Conservation (phyloP, 2,797 vertebrate species). For the Micrastur ruficollis region DNA sequence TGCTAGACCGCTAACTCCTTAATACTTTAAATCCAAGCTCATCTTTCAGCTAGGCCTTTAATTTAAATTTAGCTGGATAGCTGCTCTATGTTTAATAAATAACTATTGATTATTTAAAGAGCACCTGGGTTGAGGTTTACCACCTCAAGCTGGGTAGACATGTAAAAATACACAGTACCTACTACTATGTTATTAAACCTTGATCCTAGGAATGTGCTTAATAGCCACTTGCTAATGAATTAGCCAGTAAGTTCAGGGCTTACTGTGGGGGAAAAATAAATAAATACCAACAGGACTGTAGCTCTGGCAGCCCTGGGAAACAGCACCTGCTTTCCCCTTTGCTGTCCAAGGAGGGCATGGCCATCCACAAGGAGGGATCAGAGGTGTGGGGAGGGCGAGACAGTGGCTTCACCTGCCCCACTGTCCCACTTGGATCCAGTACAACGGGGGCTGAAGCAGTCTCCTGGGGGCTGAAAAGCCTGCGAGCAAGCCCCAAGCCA, state of each 20-base stretch:
- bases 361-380: not conserved
- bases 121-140: conserved; percentile 26
- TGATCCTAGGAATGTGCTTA: not conserved
- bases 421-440: not conserved
- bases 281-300: not conserved
- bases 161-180: not conserved
- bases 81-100: conserved; percentile 49
- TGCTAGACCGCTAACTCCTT: not conserved
- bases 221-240: conserved; percentile 31
- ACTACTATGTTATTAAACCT: conserved; percentile 37
- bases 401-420: not conserved
- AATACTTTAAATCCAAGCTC: conserved; percentile 48
- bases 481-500: not conserved
- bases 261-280: not conserved
- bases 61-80: conserved; percentile 48
- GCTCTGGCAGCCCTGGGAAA: not conserved
- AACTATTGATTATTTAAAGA: conserved; percentile 51
- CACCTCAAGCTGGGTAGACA: conserved; percentile 27
- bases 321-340: not conserved
- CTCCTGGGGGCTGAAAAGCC: not conserved
- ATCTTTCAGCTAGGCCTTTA: conserved; percentile 28
- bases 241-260: not conserved
- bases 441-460: rapidly evolving
- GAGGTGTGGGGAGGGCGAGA: not conserved
- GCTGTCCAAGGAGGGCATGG: not conserved